Conservation (phyloP, 2,113 vertebrate genomes). For the Accipiter cooperii region DNA sequence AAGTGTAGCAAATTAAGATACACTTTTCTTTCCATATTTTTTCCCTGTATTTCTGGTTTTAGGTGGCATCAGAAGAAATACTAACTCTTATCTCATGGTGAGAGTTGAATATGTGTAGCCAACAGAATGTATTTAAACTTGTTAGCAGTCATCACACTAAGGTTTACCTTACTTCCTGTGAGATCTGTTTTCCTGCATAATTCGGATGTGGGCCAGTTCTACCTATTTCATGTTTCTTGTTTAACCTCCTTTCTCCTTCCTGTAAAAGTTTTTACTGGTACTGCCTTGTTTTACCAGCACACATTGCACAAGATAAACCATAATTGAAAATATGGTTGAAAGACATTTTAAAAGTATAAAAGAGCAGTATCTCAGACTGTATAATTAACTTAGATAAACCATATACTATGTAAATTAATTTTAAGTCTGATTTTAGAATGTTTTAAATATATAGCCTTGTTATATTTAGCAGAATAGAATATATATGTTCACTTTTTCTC, state of each 20-base stretch:
- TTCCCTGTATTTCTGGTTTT: not conserved
- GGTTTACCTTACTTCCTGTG: slow-evolving; percentile 66
- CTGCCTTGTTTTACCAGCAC: slow-evolving; percentile 70
- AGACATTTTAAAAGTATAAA: slow-evolving; percentile 30
- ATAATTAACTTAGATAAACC: not conserved
- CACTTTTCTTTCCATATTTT: not conserved
- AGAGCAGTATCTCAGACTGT: slow-evolving; percentile 15
- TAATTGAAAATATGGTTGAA: slow-evolving; percentile 40
- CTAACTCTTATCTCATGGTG: not conserved
- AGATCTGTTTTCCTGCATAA: slow-evolving; percentile 66
- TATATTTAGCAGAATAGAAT: not conserved
- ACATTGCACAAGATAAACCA: slow-evolving; percentile 49
- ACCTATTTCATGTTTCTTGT: slow-evolving; percentile 66
- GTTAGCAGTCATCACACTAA: not conserved
- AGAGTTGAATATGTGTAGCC: not conserved
- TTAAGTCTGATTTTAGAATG: not conserved
- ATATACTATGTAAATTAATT: not conserved
- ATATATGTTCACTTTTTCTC: not conserved
- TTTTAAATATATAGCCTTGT: not conserved
- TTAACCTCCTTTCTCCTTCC: slow-evolving; percentile 92
- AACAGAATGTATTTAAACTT: not conserved
- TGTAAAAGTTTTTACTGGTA: slow-evolving; percentile 73
- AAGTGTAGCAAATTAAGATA: not conserved
- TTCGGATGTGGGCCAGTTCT: slow-evolving; percentile 69
- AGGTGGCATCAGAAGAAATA: not conserved